Percentiles rank a stretch among this genome's conserved stretches.
These are phyloP conservation scores for Myiozetetes cayanensis DNA, from an alignment of 2,113 vertebrate species.

Conservation along the genomic window DNA sequence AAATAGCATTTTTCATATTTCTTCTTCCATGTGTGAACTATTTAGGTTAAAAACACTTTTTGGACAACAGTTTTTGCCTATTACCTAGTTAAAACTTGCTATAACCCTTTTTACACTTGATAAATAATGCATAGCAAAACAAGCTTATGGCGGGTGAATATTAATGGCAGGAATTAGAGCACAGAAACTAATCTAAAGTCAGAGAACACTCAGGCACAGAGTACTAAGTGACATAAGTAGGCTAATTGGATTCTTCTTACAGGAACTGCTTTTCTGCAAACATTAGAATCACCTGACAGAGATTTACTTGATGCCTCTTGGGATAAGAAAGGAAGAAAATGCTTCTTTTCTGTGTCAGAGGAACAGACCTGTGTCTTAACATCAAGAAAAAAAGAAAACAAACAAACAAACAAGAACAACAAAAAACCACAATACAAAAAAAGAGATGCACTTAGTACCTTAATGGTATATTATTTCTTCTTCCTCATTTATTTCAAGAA, in stretches of 20 bases:
- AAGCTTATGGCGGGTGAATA: slow-evolving; percentile 20
- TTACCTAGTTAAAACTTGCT: neutral
- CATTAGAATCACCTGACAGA: slow-evolving; percentile 37
- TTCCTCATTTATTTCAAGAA: neutral
- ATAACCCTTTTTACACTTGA: neutral
- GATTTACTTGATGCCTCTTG: slow-evolving; percentile 10
- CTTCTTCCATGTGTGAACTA: neutral
- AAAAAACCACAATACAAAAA: neutral
- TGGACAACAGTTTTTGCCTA: neutral
- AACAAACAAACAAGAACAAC: neutral
- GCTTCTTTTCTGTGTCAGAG: neutral
- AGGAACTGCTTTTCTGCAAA: slow-evolving; percentile 20
- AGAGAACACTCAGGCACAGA: neutral
- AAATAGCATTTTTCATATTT: neutral
- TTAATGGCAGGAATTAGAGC: slow-evolving; percentile 29
- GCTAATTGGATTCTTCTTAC: slow-evolving; percentile 47
- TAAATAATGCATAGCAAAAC: neutral
- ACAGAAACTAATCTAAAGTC: slow-evolving; percentile 40
- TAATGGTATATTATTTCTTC: neutral
- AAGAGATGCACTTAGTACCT: neutral
- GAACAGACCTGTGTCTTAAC: neutral
- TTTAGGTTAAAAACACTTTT: neutral
- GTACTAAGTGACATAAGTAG: slow-evolving; percentile 51
- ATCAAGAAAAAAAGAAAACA: neutral
- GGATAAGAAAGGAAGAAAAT: neutral